Base-by-base conservation (phyloP, 2,888 invertebrate species). In the Cephalotes varians region DNA sequence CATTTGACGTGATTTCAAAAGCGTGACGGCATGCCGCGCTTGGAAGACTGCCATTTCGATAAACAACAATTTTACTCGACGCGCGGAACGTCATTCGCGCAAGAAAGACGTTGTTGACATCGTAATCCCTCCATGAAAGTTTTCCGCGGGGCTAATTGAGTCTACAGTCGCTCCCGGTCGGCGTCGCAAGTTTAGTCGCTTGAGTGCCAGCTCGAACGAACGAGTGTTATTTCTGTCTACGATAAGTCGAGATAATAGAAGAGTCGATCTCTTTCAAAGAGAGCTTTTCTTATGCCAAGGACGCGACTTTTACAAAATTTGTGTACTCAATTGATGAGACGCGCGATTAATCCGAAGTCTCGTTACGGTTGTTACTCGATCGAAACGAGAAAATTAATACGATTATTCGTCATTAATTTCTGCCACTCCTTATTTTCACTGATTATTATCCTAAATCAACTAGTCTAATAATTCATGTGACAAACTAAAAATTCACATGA, bases 141-240 rank as follows among this genome's bases (percentile, higher is more conserved):
- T 92, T 90, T 91, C 90, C 87, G 82, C 87, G 84, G 87, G 84
- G 90, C 88, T 92, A 92, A 92, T 92, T 92, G 91, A 92, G 91
- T 92, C 92, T 87, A 84, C 84, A 56, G 58, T 64, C 83, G 73
- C 58, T 58, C 56, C 56, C 49, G 64, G 49, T 44, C 73, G 60
- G 74, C 56, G 47, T 47, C 65, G 86, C 85, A 86, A 91, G 87
- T 91, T 91, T 88, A 84, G 88, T 87, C 87, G 88, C 54, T 76
- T 62, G 87, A 85, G 85, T 80, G 77, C 65, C 74, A 65, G 64
- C 81, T 74, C 51, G 60, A 44, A 73, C 69, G 49, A 51, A 69
- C 73, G 67, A 67, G 28, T 82, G 81, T 87, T 84, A 84, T 76
- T 86, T 83, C 83, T 58, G 58, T 54, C 82, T 87, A 85, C 72